A percentile compares a stretch with the other conserved stretches of the same genome.
phyloP scores from a whole-genome alignment of 2,113 vertebrate species.

The Phaetusa simplex region DNA sequence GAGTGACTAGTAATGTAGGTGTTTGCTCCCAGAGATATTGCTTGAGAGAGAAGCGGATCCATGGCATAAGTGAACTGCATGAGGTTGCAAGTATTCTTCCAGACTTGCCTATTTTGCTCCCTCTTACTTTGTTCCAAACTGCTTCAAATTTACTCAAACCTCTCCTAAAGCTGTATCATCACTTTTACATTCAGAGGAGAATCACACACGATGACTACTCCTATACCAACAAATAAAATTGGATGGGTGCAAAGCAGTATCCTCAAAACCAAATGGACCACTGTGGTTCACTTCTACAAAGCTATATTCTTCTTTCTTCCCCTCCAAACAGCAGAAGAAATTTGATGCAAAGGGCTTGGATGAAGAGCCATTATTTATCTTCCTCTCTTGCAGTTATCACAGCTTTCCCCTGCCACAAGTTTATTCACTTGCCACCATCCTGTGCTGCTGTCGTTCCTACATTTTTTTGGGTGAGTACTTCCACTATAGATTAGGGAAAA shows the following conservation, averaged over 20 bases:
- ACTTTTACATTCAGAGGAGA: not conserved
- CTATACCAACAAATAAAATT: not conserved
- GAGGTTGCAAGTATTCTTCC: not conserved
- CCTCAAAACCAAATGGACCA: not conserved
- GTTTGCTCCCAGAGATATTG: not conserved
- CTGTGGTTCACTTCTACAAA: not conserved
- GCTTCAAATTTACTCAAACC: not conserved
- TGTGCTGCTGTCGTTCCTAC: not conserved
- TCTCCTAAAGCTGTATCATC: not conserved
- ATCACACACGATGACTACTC: not conserved
- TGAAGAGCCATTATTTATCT: not conserved
- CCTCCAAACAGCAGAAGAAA: not conserved
- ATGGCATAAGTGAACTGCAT: not conserved
- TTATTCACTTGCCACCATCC: not conserved
- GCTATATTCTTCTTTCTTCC: not conserved
- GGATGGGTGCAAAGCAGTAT: not conserved
- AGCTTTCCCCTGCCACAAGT: not conserved
- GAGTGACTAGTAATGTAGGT: not conserved
- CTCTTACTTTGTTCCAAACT: not conserved
- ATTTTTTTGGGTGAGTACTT: not conserved
- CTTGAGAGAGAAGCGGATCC: not conserved
- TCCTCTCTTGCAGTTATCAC: not conserved
- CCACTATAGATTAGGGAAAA: not conserved
- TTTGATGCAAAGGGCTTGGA: not conserved
- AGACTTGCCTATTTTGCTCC: not conserved